These are phyloP conservation scores for Loripinus fragilis DNA, from an alignment of 2,888 invertebrate species.

Conservation along the genomic window DNA sequence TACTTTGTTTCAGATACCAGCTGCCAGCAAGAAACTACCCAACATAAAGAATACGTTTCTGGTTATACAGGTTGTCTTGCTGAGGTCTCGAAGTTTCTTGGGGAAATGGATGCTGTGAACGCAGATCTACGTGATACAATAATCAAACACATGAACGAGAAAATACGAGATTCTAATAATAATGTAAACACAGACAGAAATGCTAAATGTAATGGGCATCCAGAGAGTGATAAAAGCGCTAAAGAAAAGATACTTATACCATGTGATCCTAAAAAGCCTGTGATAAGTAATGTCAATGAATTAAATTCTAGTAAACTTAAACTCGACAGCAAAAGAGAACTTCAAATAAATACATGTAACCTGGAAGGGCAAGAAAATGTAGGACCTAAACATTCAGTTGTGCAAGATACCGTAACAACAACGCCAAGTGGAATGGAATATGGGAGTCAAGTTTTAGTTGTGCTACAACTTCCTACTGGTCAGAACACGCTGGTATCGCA, in stretches of 20 bases:
- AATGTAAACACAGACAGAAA: not conserved
- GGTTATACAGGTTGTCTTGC: slow-evolving; percentile 49
- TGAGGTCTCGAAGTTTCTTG: slow-evolving; percentile 49
- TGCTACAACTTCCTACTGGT: not conserved
- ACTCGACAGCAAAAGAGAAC: not conserved
- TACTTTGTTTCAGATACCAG: not conserved
- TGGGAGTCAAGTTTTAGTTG: not conserved
- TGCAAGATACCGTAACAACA: not conserved
- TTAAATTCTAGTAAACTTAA: not conserved
- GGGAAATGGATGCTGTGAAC: slow-evolving; percentile 22
- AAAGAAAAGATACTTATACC: not conserved
- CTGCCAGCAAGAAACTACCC: not conserved
- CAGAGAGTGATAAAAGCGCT: not conserved
- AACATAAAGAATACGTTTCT: slow-evolving; percentile 31
- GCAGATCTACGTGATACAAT: slow-evolving; percentile 31
- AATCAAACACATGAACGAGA: slow-evolving; percentile 40
- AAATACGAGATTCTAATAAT: slow-evolving; percentile 20
- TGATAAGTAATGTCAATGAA: not conserved
- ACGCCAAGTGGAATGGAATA: not conserved
- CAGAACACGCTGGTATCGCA: not conserved
- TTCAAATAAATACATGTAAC: not conserved
- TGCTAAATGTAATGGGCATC: not conserved
- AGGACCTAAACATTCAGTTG: not conserved
- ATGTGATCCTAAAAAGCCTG: not conserved
- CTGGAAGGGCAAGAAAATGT: not conserved